Evolutionary conservation across 2,888 invertebrate species (phyloP), one percentile per base, ranked within the genome.

Genomic region (Parochlus steinenii): DNA sequence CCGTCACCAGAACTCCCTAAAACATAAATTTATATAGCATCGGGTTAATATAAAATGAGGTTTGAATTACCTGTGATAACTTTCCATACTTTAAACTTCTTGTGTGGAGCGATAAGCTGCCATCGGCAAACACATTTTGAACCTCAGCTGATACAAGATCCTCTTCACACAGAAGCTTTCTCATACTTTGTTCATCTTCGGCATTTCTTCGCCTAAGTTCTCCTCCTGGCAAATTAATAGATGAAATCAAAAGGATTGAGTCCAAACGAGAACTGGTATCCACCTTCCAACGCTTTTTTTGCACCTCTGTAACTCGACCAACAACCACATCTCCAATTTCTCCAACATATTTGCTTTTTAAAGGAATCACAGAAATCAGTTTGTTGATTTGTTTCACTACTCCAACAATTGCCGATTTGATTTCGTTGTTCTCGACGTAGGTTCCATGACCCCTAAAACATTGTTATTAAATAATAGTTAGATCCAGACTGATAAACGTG

Each of bases 131-230:
- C 5, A 92, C 72, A 53, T 78, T 86, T 53, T 97, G 93, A 1
- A 98, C 95, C 65, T 98, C 95, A 5, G 95, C 97, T 61, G 92
- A 92, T 40, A 98, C 87, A 2, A 98, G 65, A 61, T 98, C 98
- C 12, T 92, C 92, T 60, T 93, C 92, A 54, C 81, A 77, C 31
- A 95, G 62, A 56, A 90, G 92, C 43, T 82, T 78, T 36, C 97
- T 67, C 98, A 98, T 98, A 69, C 86, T 82, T 52, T 92, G 80
- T 55, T 98, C 97, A 65, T 99, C 98, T 63, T 98, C 93, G 5
- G 77, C 82, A 4, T 85, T 89, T 50, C 92, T 69, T 36, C 92
- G 65, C 42, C 95, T 69, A 76, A 95, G 61, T 66, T 97, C 97
- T 36, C 87, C 86, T 18, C 95, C 95, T n/a, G 97, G 97, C 41